Conservation (phyloP, 2,113 vertebrate genomes). For the Apodemus sylvaticus region DNA sequence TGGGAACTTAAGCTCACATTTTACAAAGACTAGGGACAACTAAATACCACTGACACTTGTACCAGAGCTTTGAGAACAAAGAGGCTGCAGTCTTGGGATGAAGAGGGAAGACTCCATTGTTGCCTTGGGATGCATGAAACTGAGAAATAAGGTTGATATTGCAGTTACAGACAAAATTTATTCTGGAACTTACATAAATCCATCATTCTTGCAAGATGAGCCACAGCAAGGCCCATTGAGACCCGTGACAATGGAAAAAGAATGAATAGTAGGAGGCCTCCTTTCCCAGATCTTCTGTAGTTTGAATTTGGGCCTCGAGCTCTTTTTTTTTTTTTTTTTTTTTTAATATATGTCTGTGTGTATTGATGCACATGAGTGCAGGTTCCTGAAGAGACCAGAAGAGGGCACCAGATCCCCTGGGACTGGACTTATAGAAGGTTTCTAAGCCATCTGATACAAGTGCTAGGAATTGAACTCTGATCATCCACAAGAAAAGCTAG, state of each 20-base stretch:
- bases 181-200: background rate
- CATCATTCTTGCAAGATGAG: background rate
- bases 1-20: background rate
- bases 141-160: background rate
- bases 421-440: background rate
- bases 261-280: conserved; percentile 3
- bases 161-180: background rate
- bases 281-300: background rate
- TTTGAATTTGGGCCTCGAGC: background rate
- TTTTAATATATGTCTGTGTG: background rate
- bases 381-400: background rate
- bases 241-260: background rate
- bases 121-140: background rate
- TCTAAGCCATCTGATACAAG: background rate
- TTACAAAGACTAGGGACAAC: background rate
- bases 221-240: background rate
- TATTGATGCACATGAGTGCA: no score
- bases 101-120: background rate
- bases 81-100: background rate
- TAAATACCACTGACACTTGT: background rate
- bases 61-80: background rate
- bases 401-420: background rate
- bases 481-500: background rate
- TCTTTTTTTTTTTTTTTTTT: no score
- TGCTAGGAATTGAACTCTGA: background rate